Percentiles rank a stretch among this genome's conserved stretches.
These are phyloP conservation scores for Psilopsiagon aymara DNA, from an alignment of 2,113 vertebrate species.

Conservation along the genomic window DNA sequence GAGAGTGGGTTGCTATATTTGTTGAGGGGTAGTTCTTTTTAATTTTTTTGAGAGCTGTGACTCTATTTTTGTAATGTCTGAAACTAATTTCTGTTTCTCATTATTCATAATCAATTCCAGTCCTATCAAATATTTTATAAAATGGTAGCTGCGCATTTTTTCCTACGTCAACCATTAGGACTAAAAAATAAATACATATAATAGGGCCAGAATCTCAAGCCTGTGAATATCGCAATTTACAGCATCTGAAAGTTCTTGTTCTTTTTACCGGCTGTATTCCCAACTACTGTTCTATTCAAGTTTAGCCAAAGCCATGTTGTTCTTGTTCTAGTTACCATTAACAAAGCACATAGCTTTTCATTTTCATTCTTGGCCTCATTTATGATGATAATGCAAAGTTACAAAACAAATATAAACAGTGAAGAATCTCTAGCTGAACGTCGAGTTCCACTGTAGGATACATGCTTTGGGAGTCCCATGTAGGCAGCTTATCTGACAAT, in stretches of 20 bases:
- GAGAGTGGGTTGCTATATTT: background rate
- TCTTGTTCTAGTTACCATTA: slow-evolving; percentile 18
- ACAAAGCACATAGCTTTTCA: background rate
- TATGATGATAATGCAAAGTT: background rate
- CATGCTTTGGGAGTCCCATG: background rate
- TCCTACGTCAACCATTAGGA: background rate
- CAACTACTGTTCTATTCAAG: slow-evolving; percentile 8
- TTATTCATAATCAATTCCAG: slow-evolving; percentile 30
- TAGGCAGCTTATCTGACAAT: background rate
- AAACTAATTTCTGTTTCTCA: background rate
- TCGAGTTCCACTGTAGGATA: background rate
- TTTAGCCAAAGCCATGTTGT: background rate
- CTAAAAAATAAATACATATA: background rate
- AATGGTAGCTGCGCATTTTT: slow-evolving; percentile 1
- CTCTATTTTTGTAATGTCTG: background rate
- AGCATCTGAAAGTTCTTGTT: slow-evolving; percentile 23
- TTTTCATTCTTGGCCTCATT: slow-evolving; percentile 2
- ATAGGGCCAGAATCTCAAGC: background rate
- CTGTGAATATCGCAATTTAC: background rate
- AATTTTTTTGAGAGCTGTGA: background rate
- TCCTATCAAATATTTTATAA: slow-evolving; percentile 13
- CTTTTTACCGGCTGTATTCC: background rate
- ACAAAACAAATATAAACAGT: background rate
- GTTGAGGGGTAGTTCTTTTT: background rate
- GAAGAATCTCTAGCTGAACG: background rate